Conservation (phyloP, 1,140 invertebrate species). For the Psilanteris sp. region DNA sequence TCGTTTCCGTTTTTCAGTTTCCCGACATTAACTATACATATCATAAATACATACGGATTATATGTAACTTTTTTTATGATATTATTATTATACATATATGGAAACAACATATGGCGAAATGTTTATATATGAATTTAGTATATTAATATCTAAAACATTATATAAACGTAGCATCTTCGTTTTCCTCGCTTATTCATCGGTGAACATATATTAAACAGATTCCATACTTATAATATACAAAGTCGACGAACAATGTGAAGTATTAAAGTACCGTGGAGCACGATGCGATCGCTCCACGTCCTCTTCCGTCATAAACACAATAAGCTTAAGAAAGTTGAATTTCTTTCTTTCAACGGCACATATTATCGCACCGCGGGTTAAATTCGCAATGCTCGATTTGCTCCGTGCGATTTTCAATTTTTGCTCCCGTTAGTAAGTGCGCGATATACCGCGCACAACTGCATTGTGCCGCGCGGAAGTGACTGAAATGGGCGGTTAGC, state of each 20-base stretch:
- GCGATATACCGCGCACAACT: slow-evolving; percentile 24
- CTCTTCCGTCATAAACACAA: slow-evolving; percentile 43
- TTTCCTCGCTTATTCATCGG: too few species aligned
- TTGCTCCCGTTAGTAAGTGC: slow-evolving; percentile 36
- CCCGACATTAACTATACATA: too few species aligned
- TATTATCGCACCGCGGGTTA: slow-evolving; percentile 28
- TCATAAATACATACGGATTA: too few species aligned
- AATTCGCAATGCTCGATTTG: slow-evolving; percentile 31
- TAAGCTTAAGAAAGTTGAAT: slow-evolving; percentile 39
- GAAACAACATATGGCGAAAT: too few species aligned
- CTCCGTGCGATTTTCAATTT: slow-evolving; percentile 29
- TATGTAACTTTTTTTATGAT: too few species aligned
- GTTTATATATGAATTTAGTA: too few species aligned
- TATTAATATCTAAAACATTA: too few species aligned
- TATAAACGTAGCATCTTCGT: too few species aligned
- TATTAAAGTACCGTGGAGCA: slow-evolving; percentile 13
- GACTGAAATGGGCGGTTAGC: slow-evolving; percentile 49
- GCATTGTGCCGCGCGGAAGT: slow-evolving; percentile 39
- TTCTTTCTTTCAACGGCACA: slow-evolving; percentile 10
- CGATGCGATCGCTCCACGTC: slow-evolving; percentile 11
- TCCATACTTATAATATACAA: slow-evolving; percentile 1
- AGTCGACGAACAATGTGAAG: not conserved
- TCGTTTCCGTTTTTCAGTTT: too few species aligned
- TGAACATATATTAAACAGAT: too few species aligned
- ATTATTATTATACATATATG: too few species aligned